Percentiles rank a stretch among this genome's conserved stretches.
phyloP scores from a whole-genome alignment of 2,113 vertebrate genomes.

The Harpagus bidentatus region DNA sequence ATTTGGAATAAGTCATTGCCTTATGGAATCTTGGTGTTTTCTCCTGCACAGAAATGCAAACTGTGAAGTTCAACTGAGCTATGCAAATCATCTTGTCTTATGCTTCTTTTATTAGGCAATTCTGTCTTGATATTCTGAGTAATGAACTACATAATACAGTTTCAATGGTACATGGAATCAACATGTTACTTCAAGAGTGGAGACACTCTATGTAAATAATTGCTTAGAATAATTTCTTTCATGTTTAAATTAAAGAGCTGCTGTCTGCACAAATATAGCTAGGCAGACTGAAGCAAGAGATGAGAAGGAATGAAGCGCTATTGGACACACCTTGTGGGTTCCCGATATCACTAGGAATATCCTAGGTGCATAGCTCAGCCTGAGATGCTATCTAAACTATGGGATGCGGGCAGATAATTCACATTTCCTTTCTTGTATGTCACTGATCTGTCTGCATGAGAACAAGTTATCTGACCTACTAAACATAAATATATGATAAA shows the following conservation, averaged over 20 bases:
- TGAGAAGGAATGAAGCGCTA: neutral
- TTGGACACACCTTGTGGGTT: neutral
- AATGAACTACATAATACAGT: neutral
- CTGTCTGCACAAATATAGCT: neutral
- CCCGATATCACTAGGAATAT: neutral
- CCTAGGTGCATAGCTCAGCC: neutral
- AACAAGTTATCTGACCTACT: neutral
- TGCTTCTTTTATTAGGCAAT: neutral
- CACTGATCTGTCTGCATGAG: neutral
- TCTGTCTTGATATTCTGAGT: neutral
- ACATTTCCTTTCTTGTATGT: neutral
- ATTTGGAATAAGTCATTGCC: neutral
- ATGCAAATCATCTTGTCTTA: neutral
- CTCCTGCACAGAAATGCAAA: neutral
- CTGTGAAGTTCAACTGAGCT: neutral
- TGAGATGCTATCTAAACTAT: neutral
- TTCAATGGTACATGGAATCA: neutral
- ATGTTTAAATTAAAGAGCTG: neutral
- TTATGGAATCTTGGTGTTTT: neutral
- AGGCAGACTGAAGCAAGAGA: neutral
- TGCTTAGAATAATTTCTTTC: neutral
- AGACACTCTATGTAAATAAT: neutral
- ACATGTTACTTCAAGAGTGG: neutral
- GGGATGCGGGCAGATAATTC: neutral
- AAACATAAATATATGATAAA: neutral